These are phyloP conservation scores for Tethea ocularis DNA, from an alignment of 2,888 invertebrate genomes.

Conservation along the genomic window DNA sequence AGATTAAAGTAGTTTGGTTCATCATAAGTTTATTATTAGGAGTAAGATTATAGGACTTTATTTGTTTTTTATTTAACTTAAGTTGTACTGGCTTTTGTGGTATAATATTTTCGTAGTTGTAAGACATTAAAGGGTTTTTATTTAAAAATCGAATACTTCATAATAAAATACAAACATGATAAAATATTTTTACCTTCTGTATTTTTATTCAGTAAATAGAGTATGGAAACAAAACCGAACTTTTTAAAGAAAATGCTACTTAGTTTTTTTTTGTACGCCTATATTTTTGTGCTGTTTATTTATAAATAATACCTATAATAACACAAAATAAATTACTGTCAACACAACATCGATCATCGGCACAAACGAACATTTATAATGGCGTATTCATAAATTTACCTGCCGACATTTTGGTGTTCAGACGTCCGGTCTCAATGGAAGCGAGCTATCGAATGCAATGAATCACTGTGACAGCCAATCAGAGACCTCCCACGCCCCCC, in stretches of 20 bases:
- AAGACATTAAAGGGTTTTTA: too few relatives aligned
- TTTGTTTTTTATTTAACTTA: too few relatives aligned
- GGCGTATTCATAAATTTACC: conserved; percentile 50
- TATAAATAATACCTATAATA: not conserved
- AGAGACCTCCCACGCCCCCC: conserved; percentile 55
- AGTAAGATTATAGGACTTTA: too few relatives aligned
- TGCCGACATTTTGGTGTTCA: conserved; percentile 70
- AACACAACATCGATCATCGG: not conserved
- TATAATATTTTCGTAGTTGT: too few relatives aligned
- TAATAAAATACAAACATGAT: too few relatives aligned
- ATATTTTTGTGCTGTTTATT: not conserved
- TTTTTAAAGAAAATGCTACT: too few relatives aligned
- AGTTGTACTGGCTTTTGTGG: too few relatives aligned
- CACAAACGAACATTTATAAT: conserved; percentile 4
- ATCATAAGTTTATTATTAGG: not conserved
- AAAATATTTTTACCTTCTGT: too few relatives aligned
- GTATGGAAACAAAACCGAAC: too few relatives aligned
- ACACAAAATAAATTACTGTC: conserved; percentile 2
- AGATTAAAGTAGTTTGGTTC: not conserved
- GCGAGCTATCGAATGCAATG: conserved; percentile 48
- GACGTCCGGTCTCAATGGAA: conserved; percentile 49
- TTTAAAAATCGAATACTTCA: too few relatives aligned
- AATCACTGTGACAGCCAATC: conserved; percentile 53
- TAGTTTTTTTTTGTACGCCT: too few relatives aligned
- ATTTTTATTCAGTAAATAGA: too few relatives aligned